Evolutionary conservation across 2,113 vertebrate species (phyloP), one percentile per base, ranked within the genome.

Genomic region (Microcebus tavaratra): DNA sequence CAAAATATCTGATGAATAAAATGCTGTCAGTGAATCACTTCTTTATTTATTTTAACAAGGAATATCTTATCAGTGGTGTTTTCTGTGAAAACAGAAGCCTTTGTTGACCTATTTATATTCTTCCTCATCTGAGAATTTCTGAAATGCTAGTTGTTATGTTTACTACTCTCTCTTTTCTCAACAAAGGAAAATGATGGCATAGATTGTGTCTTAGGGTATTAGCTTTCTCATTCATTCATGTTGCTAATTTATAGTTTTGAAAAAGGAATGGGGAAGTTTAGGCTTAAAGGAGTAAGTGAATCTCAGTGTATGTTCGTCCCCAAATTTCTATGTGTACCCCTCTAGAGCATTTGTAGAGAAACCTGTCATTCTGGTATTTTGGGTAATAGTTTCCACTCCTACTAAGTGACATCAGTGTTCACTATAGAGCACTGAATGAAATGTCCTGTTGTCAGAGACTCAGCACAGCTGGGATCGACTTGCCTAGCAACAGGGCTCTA

Each of bases 401-500:
- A 95, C 91, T 91, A 97, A 79, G 88, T 39, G 45, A 97, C 65
- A 80, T 90, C 81, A 50, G 45, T 96, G 92, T 86, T 97, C 98
- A 97, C 97, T 85, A 85, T 50, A 90, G 55, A 83, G 95, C 96
- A 91, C 82, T 96, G 97, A 97, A 97, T 97, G 92, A 97, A 97
- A 94, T 88, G 92, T 97, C 97, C 96, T 97, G 95, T 94, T 93
- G 96, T 97, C 94, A 86, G 53, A 93, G 97, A 82, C 84, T 97
- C 90, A 45, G 92, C 93, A 39, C 98, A 98, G 98, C 89, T 57
- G 97, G 95, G 48, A 86, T n/a, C 34, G 1, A 96, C 97, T 95
- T 97, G 96, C 98, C 87, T 98, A 98, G 97, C 98, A 98, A 98
- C 81, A 0, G 97, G 97, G 70, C 97, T 97, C 97, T 97, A 88